A percentile compares a stretch with the other conserved stretches of the same genome.
Evolutionary conservation across 2,113 vertebrate species (phyloP).

Genomic region (Lasiurus borealis): DNA sequence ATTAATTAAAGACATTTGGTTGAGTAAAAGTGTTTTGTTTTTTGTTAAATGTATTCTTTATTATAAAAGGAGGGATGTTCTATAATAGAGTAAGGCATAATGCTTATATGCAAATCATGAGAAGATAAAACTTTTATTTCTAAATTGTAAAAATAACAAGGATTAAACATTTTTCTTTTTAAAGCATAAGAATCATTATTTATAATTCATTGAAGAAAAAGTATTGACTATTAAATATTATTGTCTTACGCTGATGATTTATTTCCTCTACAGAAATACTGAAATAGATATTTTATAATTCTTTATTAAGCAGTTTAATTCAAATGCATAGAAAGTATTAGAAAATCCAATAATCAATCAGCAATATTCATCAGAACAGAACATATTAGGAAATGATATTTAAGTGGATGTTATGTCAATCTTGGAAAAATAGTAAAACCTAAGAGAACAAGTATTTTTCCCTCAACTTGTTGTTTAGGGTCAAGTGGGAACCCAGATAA

Average conservation of each 20-base stretch:
- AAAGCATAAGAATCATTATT: background rate
- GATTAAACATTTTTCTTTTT: background rate
- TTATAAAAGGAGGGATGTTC: background rate
- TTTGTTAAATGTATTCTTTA: conserved; percentile 19
- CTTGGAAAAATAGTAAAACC: background rate
- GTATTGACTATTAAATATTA: conserved; percentile 9
- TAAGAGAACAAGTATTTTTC: background rate
- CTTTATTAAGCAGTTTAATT: background rate
- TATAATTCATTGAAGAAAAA: conserved; percentile 50
- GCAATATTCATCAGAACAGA: background rate
- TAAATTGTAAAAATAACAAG: background rate
- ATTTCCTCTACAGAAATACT: background rate
- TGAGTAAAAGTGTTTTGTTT: background rate
- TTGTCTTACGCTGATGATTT: background rate
- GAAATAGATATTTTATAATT: background rate
- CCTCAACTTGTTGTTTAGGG: background rate
- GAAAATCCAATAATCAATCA: background rate
- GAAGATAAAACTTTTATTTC: background rate
- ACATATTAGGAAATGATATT: background rate
- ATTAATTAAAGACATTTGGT: conserved; percentile 32
- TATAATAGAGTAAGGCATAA: background rate
- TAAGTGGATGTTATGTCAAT: background rate
- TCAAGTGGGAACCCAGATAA: background rate
- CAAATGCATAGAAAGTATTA: background rate
- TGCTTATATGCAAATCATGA: conserved; percentile 34